Conservation (phyloP, 2,113 vertebrate species). For the Lampris megalopsis region DNA sequence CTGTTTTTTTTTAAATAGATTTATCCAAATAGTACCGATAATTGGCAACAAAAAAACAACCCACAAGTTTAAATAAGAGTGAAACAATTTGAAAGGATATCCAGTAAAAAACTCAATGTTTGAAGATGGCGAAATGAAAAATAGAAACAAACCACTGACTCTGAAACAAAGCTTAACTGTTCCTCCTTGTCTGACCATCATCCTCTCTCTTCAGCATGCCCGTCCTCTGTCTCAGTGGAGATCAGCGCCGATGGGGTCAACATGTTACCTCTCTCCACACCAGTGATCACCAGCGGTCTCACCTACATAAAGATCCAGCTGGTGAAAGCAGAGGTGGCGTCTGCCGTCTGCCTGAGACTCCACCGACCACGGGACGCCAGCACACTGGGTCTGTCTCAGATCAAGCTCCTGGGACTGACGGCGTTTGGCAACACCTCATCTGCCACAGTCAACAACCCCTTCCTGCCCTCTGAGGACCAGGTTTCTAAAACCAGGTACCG, state of each 20-base stretch:
- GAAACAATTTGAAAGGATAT: too few species aligned
- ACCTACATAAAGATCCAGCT: constrained; percentile 99
- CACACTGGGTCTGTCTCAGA: constrained; percentile 95
- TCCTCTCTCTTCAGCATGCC: constrained; percentile 85
- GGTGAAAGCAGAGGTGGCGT: constrained; percentile 97
- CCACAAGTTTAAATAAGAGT: too few species aligned
- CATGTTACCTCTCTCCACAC: constrained; percentile 97
- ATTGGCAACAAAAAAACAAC: too few species aligned
- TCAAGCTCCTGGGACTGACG: constrained; percentile 95
- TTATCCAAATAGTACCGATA: too few species aligned
- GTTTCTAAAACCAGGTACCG: constrained; percentile 97
- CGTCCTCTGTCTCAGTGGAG: constrained; percentile 98
- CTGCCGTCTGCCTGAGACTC: constrained; percentile 94
- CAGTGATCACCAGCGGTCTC: constrained; percentile 95
- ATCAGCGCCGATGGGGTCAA: constrained; percentile 97
- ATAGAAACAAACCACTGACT: not conserved
- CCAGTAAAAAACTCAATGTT: too few species aligned
- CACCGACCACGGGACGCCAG: constrained; percentile 97
- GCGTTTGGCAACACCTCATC: constrained; percentile 98
- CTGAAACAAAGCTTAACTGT: not conserved
- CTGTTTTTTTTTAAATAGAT: too few species aligned
- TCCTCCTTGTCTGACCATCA: not conserved
- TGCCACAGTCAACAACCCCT: constrained; percentile 97
- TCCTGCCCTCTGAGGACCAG: constrained; percentile 98
- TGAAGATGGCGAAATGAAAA: too few species aligned